These are phyloP conservation scores for Selene dorsalis DNA, from an alignment of 2,797 vertebrate genomes.

Conservation along the genomic window DNA sequence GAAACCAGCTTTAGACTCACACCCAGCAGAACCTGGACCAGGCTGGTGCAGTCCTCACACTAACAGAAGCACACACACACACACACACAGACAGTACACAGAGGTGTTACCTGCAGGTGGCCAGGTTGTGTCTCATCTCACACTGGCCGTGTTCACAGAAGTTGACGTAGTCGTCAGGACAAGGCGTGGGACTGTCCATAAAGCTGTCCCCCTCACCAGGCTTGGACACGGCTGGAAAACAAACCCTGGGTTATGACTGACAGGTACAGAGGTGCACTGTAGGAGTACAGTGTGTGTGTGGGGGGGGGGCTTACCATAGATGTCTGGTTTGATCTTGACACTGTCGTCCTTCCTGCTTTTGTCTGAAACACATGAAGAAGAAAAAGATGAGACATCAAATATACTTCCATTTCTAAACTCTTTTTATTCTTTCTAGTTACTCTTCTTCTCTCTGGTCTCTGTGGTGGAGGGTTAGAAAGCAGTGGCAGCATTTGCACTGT, in stretches of 20 bases:
- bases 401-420: too few species aligned
- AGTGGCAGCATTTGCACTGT: too few species aligned
- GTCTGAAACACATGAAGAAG: slow-evolving; percentile 66
- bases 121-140: slow-evolving; percentile 93
- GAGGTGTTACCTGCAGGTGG: slow-evolving; percentile 91
- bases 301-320: slow-evolving; percentile 50
- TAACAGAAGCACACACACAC: not conserved
- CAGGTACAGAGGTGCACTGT: slow-evolving; percentile 33
- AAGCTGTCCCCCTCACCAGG: slow-evolving; percentile 90
- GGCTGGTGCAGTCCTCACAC: too few species aligned
- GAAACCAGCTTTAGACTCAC: not conserved
- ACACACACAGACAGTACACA: not conserved
- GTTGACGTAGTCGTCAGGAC: slow-evolving; percentile 90
- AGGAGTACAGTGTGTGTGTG: too few species aligned
- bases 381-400: not conserved
- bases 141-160: slow-evolving; percentile 96
- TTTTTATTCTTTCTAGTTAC: too few species aligned
- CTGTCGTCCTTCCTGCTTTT: slow-evolving; percentile 76
- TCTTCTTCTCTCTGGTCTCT: too few species aligned
- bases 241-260: slow-evolving; percentile 27
- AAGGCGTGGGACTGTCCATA: slow-evolving; percentile 88
- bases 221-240: slow-evolving; percentile 86
- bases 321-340: slow-evolving; percentile 68
- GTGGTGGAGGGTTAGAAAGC: too few species aligned
- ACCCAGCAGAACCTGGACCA: not conserved